These are phyloP conservation scores for Phrynocephalus forsythii DNA, from an alignment of 2,797 vertebrate species.

Conservation along the genomic window DNA sequence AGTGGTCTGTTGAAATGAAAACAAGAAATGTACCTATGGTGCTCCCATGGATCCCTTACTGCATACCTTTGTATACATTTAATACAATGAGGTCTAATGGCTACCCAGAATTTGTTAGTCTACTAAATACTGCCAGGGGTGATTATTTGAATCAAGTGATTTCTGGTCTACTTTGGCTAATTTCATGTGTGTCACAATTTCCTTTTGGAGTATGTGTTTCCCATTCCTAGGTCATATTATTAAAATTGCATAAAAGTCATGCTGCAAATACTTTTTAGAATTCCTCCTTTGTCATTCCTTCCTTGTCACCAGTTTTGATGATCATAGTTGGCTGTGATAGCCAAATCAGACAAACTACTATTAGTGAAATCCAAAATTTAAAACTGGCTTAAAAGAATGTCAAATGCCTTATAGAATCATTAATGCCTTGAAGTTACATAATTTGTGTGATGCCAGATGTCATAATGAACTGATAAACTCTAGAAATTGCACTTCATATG, in stretches of 20 bases:
- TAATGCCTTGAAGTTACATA: not conserved
- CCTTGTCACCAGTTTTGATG: not conserved
- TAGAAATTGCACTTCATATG: too few species aligned
- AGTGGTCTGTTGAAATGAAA: not conserved
- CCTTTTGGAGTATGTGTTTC: not conserved
- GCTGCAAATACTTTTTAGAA: not conserved
- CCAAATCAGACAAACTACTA: not conserved
- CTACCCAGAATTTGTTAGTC: not conserved
- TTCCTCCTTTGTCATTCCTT: not conserved
- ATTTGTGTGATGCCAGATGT: not conserved
- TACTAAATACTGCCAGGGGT: not conserved
- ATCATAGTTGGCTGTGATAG: not conserved
- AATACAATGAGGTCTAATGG: not conserved
- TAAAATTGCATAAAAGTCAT: not conserved
- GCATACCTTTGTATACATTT: not conserved
- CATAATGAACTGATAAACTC: not conserved
- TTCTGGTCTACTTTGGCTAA: not conserved
- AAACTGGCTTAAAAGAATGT: not conserved
- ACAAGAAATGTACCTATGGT: not conserved
- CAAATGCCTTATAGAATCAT: not conserved
- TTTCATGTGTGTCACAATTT: not conserved
- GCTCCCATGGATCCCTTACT: not conserved
- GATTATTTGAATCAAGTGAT: not conserved
- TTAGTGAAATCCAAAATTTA: not conserved
- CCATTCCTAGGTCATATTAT: not conserved